Evolutionary conservation across 2,888 invertebrate genomes (phyloP), one percentile per base, ranked within the genome.

Genomic region (Crematogaster levior): DNA sequence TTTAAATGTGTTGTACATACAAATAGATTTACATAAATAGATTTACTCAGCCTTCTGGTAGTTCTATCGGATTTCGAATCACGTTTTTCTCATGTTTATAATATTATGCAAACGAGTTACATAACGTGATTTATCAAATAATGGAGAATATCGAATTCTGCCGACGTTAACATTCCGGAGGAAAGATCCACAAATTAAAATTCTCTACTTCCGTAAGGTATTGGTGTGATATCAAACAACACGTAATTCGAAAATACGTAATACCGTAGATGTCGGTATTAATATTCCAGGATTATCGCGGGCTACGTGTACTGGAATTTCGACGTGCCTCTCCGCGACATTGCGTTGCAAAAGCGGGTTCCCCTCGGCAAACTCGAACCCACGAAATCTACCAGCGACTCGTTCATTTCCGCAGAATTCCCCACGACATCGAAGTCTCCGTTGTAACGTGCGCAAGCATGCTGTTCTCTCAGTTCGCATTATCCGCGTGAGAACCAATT

Each of bases 401-500:
- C 77, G 70, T 79, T 79, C 77, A 79, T 79, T 79, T 79, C 77
- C 77, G 56, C 56, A 70, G 77, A 79, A 70, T 70, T 70, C 68
- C 56, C 70, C 56, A 56, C 77, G 77, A 79, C 77, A 79, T 79
- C 77, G 34, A 80, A 56, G 60, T 74, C 74, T 27, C 56, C 48
- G 58, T 61, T 80, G 60, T 75, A 80, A 77, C 77, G 56, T 56
- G 77, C 56, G 18, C 77, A 21, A 77, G 77, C 70, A 68, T 70
- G 43, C 70, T 70, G 61, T 66, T 80, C 75, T 46, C 60, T 51
- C 56, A 58, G n/a, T n/a, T 58, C 68, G 72, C 63, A 61, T 80
- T 80, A 81, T 74, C 56, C 56, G 84, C 65, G 87, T 81, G 89
- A 84, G 86, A 91, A 90, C 87, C 90, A 90, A 91, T 92, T 91